Evolutionary conservation across 1,140 invertebrate genomes (phyloP).

Genomic region (Fragariocoptes setiger): DNA sequence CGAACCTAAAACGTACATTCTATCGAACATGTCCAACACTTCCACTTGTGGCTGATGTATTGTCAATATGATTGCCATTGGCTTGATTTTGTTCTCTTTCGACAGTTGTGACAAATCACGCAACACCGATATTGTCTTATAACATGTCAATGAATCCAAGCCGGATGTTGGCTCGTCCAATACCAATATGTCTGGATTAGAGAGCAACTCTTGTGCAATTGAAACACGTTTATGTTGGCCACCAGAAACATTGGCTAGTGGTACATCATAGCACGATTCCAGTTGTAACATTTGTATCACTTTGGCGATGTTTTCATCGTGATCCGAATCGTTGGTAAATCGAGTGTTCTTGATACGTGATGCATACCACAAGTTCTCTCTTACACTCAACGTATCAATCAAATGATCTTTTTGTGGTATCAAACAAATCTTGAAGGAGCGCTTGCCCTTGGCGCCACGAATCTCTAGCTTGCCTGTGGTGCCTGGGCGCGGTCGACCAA

Average conservation of each 20-base stretch:
- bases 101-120: too few species aligned
- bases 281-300: not conserved
- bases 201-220: not conserved
- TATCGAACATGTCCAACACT: slow-evolving; percentile 5
- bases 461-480: too few species aligned
- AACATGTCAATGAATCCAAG: not conserved
- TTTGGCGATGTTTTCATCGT: too few species aligned
- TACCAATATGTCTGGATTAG: not conserved
- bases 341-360: slow-evolving; percentile 55
- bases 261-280: not conserved
- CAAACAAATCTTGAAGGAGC: slow-evolving; percentile 5
- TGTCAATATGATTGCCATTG: slow-evolving; percentile 4
- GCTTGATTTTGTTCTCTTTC: too few species aligned
- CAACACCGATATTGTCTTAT: not conserved
- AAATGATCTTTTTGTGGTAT: slow-evolving; percentile 49
- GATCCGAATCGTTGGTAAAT: too few species aligned
- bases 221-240: not conserved
- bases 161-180: too few species aligned
- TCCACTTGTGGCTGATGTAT: slow-evolving; percentile 5
- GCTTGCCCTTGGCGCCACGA: too few species aligned
- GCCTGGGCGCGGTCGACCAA: too few species aligned
- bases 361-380: slow-evolving; percentile 59
- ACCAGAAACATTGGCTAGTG: not conserved
- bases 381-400: slow-evolving; percentile 49
- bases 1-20: slow-evolving; percentile 1